Percentiles rank a stretch among this genome's conserved stretches.
Conservation (phyloP, 2,888 invertebrate species). For the Mimachlamys varia region DNA sequence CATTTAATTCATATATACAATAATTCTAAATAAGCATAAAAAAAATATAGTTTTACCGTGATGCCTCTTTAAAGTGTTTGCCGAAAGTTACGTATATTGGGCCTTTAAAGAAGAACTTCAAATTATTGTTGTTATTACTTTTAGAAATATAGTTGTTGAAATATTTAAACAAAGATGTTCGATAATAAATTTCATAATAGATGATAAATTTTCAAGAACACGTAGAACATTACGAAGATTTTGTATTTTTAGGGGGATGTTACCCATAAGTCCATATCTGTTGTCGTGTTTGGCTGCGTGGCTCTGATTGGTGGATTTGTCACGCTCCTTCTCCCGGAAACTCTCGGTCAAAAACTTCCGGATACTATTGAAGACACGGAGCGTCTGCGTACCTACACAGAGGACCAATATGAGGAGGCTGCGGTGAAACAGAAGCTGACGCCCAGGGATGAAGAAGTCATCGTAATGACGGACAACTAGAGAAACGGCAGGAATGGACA, state of each 20-base stretch:
- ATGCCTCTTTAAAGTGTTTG: no score
- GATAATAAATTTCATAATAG: no score
- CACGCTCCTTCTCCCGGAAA: conserved; percentile 71
- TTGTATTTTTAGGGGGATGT: conserved; percentile 57
- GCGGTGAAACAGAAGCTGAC: neutral
- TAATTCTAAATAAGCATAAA: no score
- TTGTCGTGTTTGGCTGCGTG: conserved; percentile 70
- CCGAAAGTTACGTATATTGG: no score
- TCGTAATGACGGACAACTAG: neutral
- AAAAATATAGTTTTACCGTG: no score
- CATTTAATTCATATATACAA: no score
- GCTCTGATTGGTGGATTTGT: conserved; percentile 65
- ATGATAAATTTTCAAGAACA: no score
- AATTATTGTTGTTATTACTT: no score
- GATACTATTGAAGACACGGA: conserved; percentile 72
- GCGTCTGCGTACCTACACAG: conserved; percentile 39
- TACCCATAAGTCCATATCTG: conserved; percentile 61
- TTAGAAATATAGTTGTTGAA: no score
- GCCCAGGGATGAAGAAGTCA: neutral
- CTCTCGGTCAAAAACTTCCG: conserved; percentile 68
- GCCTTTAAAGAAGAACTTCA: no score
- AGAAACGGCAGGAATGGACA: neutral
- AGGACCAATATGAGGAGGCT: neutral
- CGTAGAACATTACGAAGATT: no score
- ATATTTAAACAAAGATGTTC: no score